A percentile compares a stretch with the other conserved stretches of the same genome.
phyloP scores from a whole-genome alignment of 2,888 invertebrate species.

The Ctenicera cuprea region DNA sequence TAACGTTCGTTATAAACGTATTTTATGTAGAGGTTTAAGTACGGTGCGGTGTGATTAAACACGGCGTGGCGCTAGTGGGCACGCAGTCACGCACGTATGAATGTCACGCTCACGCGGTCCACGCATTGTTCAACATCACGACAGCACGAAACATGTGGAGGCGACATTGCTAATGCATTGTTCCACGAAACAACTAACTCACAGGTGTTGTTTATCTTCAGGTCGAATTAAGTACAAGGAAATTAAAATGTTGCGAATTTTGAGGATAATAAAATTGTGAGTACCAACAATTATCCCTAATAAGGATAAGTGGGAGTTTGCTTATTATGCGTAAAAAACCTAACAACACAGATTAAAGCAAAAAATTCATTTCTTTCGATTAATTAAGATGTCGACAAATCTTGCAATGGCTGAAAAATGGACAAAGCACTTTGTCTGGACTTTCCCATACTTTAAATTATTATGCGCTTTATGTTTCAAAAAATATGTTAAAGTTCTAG shows the following conservation, averaged over 20 bases:
- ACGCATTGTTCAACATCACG: constrained; percentile 37
- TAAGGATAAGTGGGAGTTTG: too few species aligned
- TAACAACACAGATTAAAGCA: too few species aligned
- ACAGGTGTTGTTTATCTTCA: constrained; percentile 39
- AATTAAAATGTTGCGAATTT: constrained; percentile 22
- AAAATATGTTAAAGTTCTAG: too few species aligned
- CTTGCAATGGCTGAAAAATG: too few species aligned
- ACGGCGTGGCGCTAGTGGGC: constrained; percentile 29
- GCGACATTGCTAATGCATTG: constrained; percentile 37
- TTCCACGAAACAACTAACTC: constrained; percentile 31
- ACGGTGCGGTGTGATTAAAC: constrained; percentile 28
- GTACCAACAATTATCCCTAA: too few species aligned
- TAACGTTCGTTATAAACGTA: not conserved
- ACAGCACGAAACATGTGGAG: constrained; percentile 32
- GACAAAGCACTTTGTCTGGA: too few species aligned
- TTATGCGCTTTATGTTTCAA: too few species aligned
- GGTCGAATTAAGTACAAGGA: constrained; percentile 23
- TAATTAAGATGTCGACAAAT: too few species aligned
- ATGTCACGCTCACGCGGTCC: constrained; percentile 39
- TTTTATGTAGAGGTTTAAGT: constrained; percentile 22
- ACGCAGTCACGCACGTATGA: constrained; percentile 41
- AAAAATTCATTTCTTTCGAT: too few species aligned
- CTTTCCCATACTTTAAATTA: too few species aligned
- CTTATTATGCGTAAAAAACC: too few species aligned
- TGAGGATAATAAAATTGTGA: too few species aligned